Evolutionary conservation across 1,140 invertebrate species (phyloP), one percentile per base, ranked within the genome.

Genomic region (Pararge aegeria): DNA sequence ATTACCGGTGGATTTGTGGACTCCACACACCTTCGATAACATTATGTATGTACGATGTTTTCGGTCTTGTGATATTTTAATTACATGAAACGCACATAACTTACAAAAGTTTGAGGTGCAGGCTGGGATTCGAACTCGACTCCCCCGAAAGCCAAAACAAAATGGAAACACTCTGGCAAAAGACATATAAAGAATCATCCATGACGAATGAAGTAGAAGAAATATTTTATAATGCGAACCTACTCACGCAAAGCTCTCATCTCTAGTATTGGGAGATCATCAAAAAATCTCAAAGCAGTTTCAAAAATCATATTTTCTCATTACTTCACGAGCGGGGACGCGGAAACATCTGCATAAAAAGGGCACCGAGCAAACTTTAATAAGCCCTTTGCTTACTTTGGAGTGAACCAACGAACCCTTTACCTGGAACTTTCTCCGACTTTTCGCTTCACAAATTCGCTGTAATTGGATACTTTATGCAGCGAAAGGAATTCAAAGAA

Each of bases 391-490:
- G 15, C 38, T 15, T 42, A 42, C 15, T 18, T 42, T 5, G 16
- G 38, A 42, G 38, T 12, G 16, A 15, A 40, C n/a, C 37, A 15
- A 15, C 37, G n/a, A 42, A 42, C 13, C 15, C 38, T 42, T 42
- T 10, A 42, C 13, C 38, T 34, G 38, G 0, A 42, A 42, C 38
- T 42, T 42, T 42, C 38, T 16, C 5, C 38, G 10, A 42, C 13
- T 42, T 42, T 15, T 16, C 38, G 38, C 38, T 42, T 15, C 38
- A 42, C 38, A 15, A 42, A 15, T 1, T 42, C 38, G 13, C 38
- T 15, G 38, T 42, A 42, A 42, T 42, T 42, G 16, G 38, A 42
- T 42, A 42, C 12, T 42, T 42, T 42, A 42, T 12, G 38, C 38
- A 15, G 16, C 38, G 5, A 12, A n/a, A 12, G 10, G 1, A n/a